Conservation (phyloP, 2,888 invertebrate genomes). For the Dascillus cervinus region DNA sequence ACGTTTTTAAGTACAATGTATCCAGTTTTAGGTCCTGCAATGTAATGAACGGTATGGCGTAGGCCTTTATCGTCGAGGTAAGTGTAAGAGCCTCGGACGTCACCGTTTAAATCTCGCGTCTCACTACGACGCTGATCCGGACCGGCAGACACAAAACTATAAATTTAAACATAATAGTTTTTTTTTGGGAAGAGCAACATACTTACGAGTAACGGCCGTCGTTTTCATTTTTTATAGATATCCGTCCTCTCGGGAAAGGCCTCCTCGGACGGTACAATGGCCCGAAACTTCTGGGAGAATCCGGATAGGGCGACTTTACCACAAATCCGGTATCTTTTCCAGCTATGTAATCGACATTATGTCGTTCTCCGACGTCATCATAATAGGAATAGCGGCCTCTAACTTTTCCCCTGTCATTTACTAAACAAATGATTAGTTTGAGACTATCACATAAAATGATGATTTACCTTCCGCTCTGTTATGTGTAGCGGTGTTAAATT, state of each 20-base stretch:
- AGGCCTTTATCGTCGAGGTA: slow-evolving; percentile 72
- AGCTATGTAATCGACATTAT: slow-evolving; percentile 69
- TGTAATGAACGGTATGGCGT: slow-evolving; percentile 69
- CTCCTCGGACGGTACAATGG: slow-evolving; percentile 58
- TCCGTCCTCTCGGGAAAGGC: slow-evolving; percentile 58
- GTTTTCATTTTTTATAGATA: slow-evolving; percentile 62
- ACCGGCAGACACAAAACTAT: slow-evolving; percentile 64
- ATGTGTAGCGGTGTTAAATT: slow-evolving; percentile 59
- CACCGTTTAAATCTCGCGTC: slow-evolving; percentile 61
- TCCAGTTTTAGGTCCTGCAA: slow-evolving; percentile 71
- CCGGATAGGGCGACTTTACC: slow-evolving; percentile 60
- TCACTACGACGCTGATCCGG: slow-evolving; percentile 71
- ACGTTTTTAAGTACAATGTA: slow-evolving; percentile 66
- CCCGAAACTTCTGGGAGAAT: slow-evolving; percentile 55
- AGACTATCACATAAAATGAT: not conserved
- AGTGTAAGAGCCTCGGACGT: slow-evolving; percentile 69
- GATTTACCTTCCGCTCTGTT: slow-evolving; percentile 51
- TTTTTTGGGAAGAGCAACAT: not conserved
- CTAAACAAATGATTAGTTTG: slow-evolving; percentile 19
- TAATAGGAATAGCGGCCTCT: slow-evolving; percentile 62
- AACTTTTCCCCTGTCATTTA: slow-evolving; percentile 36
- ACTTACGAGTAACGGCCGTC: slow-evolving; percentile 63
- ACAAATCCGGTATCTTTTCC: slow-evolving; percentile 70
- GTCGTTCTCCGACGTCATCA: slow-evolving; percentile 68
- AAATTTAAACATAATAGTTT: slow-evolving; percentile 5